These are phyloP conservation scores for Cryptocephalus moraei DNA, from an alignment of 2,888 invertebrate genomes.

Conservation along the genomic window DNA sequence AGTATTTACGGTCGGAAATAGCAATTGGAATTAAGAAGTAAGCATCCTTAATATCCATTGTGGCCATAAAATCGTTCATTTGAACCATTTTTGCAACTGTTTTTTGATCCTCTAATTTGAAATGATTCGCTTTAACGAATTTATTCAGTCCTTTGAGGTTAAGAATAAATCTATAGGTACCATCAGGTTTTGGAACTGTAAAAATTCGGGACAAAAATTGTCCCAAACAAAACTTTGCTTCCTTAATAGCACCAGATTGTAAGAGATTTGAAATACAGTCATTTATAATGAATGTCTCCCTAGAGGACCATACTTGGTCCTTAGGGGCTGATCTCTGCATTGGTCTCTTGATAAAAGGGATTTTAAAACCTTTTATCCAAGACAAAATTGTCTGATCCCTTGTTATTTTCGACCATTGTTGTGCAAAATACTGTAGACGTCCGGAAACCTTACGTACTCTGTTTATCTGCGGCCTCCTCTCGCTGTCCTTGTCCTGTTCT, in stretches of 20 bases:
- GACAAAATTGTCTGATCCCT: slow-evolving; percentile 2
- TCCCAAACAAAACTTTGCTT: slow-evolving; percentile 1
- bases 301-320: slow-evolving; percentile 1
- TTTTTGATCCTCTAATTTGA: too few relatives aligned
- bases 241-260: slow-evolving; percentile 1
- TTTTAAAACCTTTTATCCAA: slow-evolving; percentile 1
- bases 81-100: slow-evolving; percentile 5
- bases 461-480: background rate
- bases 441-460: background rate
- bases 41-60: slow-evolving; percentile 9
- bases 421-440: slow-evolving; percentile 1
- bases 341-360: slow-evolving; percentile 1
- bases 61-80: slow-evolving; percentile 4
- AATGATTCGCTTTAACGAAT: too few relatives aligned
- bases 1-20: slow-evolving; percentile 4
- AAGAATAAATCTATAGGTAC: slow-evolving; percentile 4
- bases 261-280: background rate
- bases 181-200: slow-evolving; percentile 6
- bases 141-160: slow-evolving; percentile 18
- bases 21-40: slow-evolving; percentile 5
- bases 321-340: background rate
- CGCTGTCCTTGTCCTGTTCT: background rate
- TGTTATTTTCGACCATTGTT: background rate
- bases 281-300: background rate
- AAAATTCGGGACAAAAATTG: too few relatives aligned